These are phyloP conservation scores for Stercorarius parasiticus DNA, from an alignment of 2,113 vertebrate genomes.

Conservation along the genomic window DNA sequence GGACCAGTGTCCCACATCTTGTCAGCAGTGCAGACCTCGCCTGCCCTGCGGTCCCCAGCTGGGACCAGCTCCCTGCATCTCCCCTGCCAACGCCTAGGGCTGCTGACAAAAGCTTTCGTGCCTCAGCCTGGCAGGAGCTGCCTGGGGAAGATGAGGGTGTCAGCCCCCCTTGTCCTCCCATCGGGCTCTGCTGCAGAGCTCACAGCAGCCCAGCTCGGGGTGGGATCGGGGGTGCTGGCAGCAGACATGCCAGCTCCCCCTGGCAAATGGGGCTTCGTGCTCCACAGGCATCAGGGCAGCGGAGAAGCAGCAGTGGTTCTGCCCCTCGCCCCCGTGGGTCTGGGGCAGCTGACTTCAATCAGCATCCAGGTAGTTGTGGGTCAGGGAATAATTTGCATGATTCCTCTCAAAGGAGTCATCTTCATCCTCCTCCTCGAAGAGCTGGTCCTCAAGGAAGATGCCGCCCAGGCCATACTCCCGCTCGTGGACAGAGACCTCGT, in stretches of 20 bases:
- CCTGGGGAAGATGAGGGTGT: background rate
- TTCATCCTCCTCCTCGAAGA: conserved; percentile 77
- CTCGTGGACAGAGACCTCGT: conserved; percentile 85
- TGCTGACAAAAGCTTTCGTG: background rate
- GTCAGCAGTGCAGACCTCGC: background rate
- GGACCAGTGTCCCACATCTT: rapidly evolving
- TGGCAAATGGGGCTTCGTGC: rapidly evolving
- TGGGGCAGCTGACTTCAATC: background rate
- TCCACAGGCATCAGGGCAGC: rapidly evolving
- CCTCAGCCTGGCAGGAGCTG: background rate
- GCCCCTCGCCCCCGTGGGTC: background rate
- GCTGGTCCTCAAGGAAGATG: conserved; percentile 79
- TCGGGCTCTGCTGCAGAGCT: background rate
- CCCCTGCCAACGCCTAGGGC: background rate
- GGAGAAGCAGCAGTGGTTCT: background rate
- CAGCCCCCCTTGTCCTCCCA: background rate
- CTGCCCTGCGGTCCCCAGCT: background rate
- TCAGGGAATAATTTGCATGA: background rate
- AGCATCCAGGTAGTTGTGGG: background rate
- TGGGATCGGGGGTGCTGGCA: rapidly evolving
- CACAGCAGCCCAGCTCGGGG: rapidly evolving
- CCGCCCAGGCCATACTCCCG: conserved; percentile 85
- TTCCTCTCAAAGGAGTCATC: background rate
- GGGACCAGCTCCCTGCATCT: background rate
- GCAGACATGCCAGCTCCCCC: background rate